Conservation (phyloP, 2,797 vertebrate genomes). For the Rhynchotus rufescens region DNA sequence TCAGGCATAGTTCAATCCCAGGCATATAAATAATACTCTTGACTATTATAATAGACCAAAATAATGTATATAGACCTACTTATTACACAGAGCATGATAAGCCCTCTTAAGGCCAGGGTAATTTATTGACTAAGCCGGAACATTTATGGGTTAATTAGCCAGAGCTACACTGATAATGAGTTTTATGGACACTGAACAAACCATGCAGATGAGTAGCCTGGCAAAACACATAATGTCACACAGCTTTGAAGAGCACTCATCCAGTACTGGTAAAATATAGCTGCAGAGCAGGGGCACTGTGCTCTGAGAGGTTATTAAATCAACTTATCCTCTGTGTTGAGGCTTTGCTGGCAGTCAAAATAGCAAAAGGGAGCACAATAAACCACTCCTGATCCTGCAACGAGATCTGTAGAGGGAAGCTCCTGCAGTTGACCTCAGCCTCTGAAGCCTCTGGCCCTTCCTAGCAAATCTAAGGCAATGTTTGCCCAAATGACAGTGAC, state of each 20-base stretch:
- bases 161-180: slow-evolving; percentile 16
- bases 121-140: slow-evolving; percentile 33
- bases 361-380: fast-evolving
- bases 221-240: neutral
- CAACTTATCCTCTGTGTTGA: neutral
- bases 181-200: slow-evolving; percentile 37
- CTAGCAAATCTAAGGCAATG: neutral
- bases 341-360: neutral
- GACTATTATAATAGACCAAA: slow-evolving; percentile 4
- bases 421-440: neutral
- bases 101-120: neutral
- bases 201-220: slow-evolving; percentile 34
- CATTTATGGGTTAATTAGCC: slow-evolving; percentile 52
- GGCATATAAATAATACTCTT: slow-evolving; percentile 52
- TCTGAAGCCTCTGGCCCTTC: neutral
- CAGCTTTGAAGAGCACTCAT: neutral
- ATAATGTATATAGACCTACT: neutral
- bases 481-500: neutral
- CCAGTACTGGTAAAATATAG: neutral
- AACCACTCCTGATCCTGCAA: neutral
- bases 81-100: slow-evolving; percentile 25
- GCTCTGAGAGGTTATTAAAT: neutral
- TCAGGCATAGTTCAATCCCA: slow-evolving; percentile 61
- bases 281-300: neutral
- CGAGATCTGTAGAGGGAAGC: neutral